Evolutionary conservation across 2,113 vertebrate species (phyloP).

Genomic region (Diphyllodes magnificus): DNA sequence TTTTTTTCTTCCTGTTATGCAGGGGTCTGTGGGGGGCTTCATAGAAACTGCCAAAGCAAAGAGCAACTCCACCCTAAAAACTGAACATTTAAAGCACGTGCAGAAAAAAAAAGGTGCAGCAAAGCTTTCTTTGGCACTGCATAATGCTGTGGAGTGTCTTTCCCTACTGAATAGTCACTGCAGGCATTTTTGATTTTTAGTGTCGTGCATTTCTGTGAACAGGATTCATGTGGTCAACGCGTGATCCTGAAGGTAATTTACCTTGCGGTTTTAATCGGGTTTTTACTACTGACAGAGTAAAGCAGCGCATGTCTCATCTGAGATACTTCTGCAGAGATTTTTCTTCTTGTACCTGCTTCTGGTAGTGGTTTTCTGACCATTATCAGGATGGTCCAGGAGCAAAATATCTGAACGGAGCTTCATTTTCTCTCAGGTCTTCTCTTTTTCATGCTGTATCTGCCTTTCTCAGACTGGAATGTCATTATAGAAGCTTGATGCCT

Average conservation of each 20-base stretch:
- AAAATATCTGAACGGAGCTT: neutral
- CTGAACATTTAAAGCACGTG: slow-evolving; percentile 30
- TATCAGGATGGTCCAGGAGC: neutral
- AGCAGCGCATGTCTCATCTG: neutral
- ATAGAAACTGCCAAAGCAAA: slow-evolving; percentile 7
- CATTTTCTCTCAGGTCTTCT: neutral
- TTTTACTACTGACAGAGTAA: neutral
- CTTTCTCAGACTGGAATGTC: neutral
- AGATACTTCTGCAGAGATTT: neutral
- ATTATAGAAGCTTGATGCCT: neutral
- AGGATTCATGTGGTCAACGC: slow-evolving; percentile 30
- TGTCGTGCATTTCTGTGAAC: slow-evolving; percentile 32
- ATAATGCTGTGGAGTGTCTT: slow-evolving; percentile 15
- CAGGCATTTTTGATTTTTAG: slow-evolving; percentile 50
- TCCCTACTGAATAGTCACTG: slow-evolving; percentile 11
- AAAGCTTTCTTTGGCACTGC: slow-evolving; percentile 13
- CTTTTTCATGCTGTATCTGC: neutral
- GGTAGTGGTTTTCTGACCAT: neutral
- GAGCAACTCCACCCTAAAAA: neutral
- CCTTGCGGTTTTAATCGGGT: neutral
- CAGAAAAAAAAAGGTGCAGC: neutral
- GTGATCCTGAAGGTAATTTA: slow-evolving; percentile 23
- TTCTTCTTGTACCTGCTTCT: neutral
- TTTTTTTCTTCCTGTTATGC: neutral
- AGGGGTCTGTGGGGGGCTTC: neutral